These are phyloP conservation scores for Hippocampus kuda DNA, from an alignment of 2,797 vertebrate genomes.

Conservation along the genomic window DNA sequence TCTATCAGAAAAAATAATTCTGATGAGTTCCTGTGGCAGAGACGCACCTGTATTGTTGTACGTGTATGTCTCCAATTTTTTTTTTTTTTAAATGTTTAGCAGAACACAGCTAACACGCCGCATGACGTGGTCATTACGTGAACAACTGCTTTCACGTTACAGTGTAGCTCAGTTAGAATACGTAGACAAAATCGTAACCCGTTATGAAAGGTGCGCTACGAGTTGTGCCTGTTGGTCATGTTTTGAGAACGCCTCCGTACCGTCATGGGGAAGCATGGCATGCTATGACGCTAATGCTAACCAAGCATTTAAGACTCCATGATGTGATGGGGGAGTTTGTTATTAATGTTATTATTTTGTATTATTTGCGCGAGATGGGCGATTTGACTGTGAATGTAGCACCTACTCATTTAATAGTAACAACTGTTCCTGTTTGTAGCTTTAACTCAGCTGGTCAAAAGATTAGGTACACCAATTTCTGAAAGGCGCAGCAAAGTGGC, in stretches of 20 bases:
- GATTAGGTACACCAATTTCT: not conserved
- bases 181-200: not conserved
- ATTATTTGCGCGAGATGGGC: not conserved
- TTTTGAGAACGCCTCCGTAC: conserved; percentile 52
- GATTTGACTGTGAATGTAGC: conserved; percentile 4
- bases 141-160: not conserved
- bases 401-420: not conserved
- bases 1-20: no score
- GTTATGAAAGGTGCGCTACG: conserved; percentile 34
- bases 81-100: not conserved
- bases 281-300: not conserved
- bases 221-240: conserved; percentile 32
- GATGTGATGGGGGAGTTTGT: not conserved
- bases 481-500: not conserved
- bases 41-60: not conserved
- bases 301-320: not conserved
- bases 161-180: not conserved
- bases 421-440: not conserved
- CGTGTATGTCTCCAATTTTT: not conserved
- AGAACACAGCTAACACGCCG: not conserved
- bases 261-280: conserved; percentile 47
- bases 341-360: not conserved
- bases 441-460: conserved; percentile 3
- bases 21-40: not conserved
- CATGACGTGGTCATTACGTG: not conserved